Evolutionary conservation across 2,888 invertebrate species (phyloP).

Genomic region (Tinea trinotella): DNA sequence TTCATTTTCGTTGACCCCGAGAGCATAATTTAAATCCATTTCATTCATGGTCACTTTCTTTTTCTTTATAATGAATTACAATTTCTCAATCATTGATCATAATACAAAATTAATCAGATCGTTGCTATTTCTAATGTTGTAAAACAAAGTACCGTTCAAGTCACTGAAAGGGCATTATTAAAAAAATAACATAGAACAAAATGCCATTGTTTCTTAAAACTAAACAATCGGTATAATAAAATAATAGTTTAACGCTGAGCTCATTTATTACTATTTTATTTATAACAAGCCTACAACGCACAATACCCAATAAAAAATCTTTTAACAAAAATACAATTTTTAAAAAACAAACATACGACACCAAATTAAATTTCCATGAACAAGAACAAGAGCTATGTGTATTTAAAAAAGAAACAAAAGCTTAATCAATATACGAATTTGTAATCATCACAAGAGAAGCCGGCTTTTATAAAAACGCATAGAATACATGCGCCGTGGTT

Average conservation of each 20-base stretch:
- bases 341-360: no score
- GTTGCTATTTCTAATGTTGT: neutral
- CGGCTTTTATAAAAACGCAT: neutral
- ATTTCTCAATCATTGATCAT: neutral
- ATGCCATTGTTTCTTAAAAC: neutral
- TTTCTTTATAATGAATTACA: neutral
- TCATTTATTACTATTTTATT: no score
- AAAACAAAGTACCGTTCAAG: neutral
- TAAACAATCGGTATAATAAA: neutral
- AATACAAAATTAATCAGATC: neutral
- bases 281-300: no score
- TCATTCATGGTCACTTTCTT: neutral
- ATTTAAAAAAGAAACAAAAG: neutral
- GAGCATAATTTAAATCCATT: neutral
- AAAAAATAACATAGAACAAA: neutral
- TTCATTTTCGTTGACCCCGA: constrained; percentile 2
- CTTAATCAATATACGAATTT: neutral
- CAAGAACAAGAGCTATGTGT: neutral
- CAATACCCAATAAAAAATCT: no score
- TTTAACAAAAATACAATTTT: no score
- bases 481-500: constrained; percentile 6
- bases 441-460: neutral
- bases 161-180: neutral
- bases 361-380: neutral
- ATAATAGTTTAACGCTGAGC: neutral